Evolutionary conservation across 2,797 vertebrate genomes (phyloP), one percentile per base, ranked within the genome.

Genomic region (Antennarius maculatus): DNA sequence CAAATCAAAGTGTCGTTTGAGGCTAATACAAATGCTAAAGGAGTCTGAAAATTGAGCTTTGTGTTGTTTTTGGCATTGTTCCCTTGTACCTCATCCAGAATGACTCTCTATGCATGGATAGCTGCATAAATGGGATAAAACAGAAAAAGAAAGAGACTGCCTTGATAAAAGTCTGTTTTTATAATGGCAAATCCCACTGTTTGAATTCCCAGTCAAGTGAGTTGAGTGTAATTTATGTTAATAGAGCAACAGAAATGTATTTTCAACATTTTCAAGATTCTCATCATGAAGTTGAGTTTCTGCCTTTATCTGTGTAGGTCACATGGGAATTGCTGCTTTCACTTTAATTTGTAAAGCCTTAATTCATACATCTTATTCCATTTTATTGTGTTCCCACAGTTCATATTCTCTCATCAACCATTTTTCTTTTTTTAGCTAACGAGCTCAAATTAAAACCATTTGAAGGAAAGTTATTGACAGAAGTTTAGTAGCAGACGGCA

Each of bases 51-150:
- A 81, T 77, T 69, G 62, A 61, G 62, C 54, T 56, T 37, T 47
- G 41, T 72, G 61, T 71, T 86, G 81, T 86, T 88, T 80, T 82
- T 76, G 70, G 68, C 61, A 54, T 58, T 69, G 41, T 58, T 75
- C 66, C 18, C 53, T 46, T 76, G 69, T 62, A 67, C 48, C 74
- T 76, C 59, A 82, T 81, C 68, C 80, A 61, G 46, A 80, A 59
- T 48, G 61, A 45, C 62, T 67, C 63, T 60, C 43, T 72, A 72
- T 74, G 78, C 74, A 76, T 83, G 78, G 66, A 23, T 69, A 45
- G 49, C 53, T 77, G 74, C 52, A 77, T 76, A 61, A 65, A 82
- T 84, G 77, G 59, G 71, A 83, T 84, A 75, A 31, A 47, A 68
- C 29, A 66, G 31, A 72, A 71, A 54, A 65, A 64, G 59, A 39